Evolutionary conservation across 2,113 vertebrate species (phyloP).

Genomic region (Actinemys pallida): DNA sequence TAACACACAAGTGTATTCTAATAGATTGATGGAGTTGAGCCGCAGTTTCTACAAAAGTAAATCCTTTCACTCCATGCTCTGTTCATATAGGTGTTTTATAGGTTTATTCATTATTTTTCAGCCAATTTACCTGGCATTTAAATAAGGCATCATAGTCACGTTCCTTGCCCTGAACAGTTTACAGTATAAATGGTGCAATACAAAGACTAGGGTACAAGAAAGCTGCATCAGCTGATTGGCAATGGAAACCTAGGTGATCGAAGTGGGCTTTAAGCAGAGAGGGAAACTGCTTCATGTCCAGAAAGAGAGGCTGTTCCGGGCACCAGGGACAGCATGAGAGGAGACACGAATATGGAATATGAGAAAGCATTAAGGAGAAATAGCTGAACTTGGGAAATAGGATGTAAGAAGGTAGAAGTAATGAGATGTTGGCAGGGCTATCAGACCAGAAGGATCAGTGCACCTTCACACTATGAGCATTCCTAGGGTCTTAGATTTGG

Average conservation of each 20-base stretch:
- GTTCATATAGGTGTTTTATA: neutral
- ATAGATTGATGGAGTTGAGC: neutral
- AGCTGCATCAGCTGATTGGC: neutral
- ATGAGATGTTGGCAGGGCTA: neutral
- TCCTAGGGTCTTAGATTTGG: neutral
- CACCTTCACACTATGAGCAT: neutral
- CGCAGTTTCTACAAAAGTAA: neutral
- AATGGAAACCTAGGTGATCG: neutral
- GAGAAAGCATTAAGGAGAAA: neutral
- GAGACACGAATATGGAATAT: neutral
- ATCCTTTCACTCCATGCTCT: neutral
- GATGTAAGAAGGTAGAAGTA: neutral
- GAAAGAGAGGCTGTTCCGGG: neutral
- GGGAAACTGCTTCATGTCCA: neutral
- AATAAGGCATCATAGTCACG: neutral
- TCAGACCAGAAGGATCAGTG: neutral
- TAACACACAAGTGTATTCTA: neutral
- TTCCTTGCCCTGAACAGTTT: neutral
- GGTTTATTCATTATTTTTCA: neutral
- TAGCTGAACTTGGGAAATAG: too few species aligned
- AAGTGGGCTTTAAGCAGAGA: neutral
- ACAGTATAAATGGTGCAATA: neutral
- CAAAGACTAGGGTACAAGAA: neutral
- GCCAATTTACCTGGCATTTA: neutral
- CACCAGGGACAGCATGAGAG: neutral